These are phyloP conservation scores for Diorhabda carinulata DNA, from an alignment of 1,140 invertebrate genomes.

Conservation along the genomic window DNA sequence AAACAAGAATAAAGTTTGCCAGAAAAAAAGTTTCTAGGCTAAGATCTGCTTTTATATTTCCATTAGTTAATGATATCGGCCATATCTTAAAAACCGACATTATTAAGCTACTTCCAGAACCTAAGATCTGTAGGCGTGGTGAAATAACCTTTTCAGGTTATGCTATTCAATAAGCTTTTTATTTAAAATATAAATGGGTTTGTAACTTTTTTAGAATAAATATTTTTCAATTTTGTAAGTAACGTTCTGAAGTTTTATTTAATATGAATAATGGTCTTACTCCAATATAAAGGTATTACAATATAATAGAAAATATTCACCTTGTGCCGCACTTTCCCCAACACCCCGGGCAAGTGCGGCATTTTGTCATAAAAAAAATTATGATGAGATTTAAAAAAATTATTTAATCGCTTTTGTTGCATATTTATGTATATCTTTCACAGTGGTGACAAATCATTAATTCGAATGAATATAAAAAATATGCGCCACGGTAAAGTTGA, in stretches of 20 bases:
- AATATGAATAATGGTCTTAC: conserved; percentile 14
- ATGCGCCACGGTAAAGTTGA: not conserved
- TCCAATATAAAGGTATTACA: conserved; percentile 6
- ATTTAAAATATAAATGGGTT: not conserved
- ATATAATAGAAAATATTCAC: conserved; percentile 14
- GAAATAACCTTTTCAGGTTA: not conserved
- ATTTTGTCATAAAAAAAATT: conserved; percentile 9
- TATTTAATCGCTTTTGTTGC: conserved; percentile 5
- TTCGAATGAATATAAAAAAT: conserved; percentile 12
- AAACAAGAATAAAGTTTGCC: conserved; percentile 2
- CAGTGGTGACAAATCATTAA: conserved; percentile 1
- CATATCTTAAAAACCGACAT: conserved; percentile 6
- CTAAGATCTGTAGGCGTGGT: conserved; percentile 3
- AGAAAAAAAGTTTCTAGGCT: conserved; percentile 11
- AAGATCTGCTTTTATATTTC: conserved; percentile 4
- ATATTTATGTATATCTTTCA: conserved; percentile 8
- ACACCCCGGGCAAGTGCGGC: conserved; percentile 12
- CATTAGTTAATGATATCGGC: conserved; percentile 5
- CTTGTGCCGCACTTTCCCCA: conserved; percentile 15
- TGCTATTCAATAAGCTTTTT: conserved; percentile 5
- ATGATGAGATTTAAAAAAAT: conserved; percentile 15
- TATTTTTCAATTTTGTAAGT: conserved; percentile 12
- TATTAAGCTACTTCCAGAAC: not conserved
- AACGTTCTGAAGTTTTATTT: conserved; percentile 7
- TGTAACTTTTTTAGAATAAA: conserved; percentile 14